Conservation (phyloP, 2,888 invertebrate genomes). For the Graphium colonna region DNA sequence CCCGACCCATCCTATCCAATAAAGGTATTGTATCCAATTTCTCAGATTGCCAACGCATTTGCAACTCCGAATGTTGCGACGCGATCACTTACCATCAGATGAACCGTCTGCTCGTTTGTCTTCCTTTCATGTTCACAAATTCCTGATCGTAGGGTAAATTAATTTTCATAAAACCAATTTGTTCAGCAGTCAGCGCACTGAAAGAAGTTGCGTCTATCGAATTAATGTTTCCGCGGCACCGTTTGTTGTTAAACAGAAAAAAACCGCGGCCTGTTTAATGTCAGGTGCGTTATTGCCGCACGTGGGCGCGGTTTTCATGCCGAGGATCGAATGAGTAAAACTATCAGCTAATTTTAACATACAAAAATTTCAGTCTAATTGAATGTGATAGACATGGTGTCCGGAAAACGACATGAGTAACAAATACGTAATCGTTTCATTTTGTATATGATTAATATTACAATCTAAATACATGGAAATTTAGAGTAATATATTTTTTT, state of each 20-base stretch:
- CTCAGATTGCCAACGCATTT: no score
- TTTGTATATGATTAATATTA: neutral
- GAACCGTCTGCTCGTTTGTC: no score
- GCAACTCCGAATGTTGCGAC: no score
- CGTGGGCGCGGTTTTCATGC: slow-evolving; percentile 1
- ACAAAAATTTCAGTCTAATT: no score
- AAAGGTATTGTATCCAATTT: no score
- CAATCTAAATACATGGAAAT: neutral
- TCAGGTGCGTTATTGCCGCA: slow-evolving; percentile 10
- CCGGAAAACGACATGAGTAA: no score
- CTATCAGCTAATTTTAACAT: no score
- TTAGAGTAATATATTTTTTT: neutral
- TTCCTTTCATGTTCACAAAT: neutral
- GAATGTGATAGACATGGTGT: no score
- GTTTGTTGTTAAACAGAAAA: slow-evolving; percentile 8
- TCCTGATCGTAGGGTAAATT: slow-evolving; percentile 3
- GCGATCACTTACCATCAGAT: no score
- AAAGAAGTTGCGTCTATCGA: neutral
- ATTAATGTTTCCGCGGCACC: neutral
- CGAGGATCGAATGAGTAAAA: neutral
- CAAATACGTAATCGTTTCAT: no score
- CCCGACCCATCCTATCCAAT: no score
- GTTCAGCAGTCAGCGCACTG: slow-evolving; percentile 1
- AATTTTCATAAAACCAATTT: slow-evolving; percentile 12
- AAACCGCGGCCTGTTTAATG: slow-evolving; percentile 11